Evolutionary conservation across 2,797 vertebrate genomes (phyloP), one percentile per base, ranked within the genome.

Genomic region (Pangasius macronema): DNA sequence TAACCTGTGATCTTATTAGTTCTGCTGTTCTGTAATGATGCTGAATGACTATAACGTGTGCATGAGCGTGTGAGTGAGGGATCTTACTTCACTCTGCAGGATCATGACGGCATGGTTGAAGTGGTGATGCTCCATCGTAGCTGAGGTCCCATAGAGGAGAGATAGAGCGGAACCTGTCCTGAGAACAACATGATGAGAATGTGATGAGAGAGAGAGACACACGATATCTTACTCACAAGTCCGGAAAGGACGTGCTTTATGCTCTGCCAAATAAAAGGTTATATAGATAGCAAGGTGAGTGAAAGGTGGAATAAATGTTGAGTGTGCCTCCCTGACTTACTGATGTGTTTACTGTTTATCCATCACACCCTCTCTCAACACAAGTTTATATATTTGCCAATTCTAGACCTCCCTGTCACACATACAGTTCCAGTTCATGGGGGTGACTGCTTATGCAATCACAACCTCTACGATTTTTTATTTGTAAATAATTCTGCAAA

Each of bases 21-120:
- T 46, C 72, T 84, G 46, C 30, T 39, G 10, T 61, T 55, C 22
- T 55, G 33, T 83, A 65, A 72, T 80, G 20, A 68, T 55, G 9
- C 27, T 51, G 72, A 68, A 83, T 79, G 81, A 7, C 42, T 51
- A 13, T 11, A 39, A 53, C 49, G 68, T 88, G 42, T 68, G 49
- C 77, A 22, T 72, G 30, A 7, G 83, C 33, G 61, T 36, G 75
- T 16, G 22, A 49, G 49, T 16, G 30, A 13, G 42, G 42, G 55
- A 67, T 27, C 90, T 88, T 96, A 99, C 99, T 97, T 99, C 98
- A 84, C 99, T 99, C 94, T 99, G 99, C 93, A 99, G 97, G 95
- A 99, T 99, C 99, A 99, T 99, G 92, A 99, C 98, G 33, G 99
- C 99, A 0, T 99, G 99, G 95, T 99, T 99, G 94, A 99, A 99